Evolutionary conservation across 1,140 invertebrate genomes (phyloP).

Genomic region (Drosophila novamexicana): DNA sequence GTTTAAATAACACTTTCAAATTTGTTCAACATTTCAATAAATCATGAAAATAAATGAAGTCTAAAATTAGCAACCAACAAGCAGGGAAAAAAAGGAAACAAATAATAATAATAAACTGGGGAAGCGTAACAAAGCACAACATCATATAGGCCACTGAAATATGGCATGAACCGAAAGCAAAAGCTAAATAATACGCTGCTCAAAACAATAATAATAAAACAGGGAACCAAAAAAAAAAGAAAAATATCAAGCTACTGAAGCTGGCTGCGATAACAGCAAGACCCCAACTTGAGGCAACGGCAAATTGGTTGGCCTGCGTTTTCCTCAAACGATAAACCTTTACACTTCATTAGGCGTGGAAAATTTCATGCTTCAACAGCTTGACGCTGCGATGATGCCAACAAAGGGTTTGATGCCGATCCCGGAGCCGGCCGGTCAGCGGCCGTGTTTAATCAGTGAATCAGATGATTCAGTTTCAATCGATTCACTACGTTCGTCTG

Average conservation of each 20-base stretch:
- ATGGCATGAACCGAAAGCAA: conserved; percentile 61
- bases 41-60: conserved; percentile 76
- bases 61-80: conserved; percentile 71
- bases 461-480: conserved; percentile 70
- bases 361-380: conserved; percentile 81
- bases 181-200: conserved; percentile 71
- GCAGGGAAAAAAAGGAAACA: conserved; percentile 40
- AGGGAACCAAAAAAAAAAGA: background rate
- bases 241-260: background rate
- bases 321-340: conserved; percentile 77
- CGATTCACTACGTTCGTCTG: conserved; percentile 62
- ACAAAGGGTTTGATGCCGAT: conserved; percentile 65
- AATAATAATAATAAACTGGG: conserved; percentile 82
- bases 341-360: conserved; percentile 76
- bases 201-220: conserved; percentile 79
- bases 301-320: conserved; percentile 36
- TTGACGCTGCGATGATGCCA: conserved; percentile 47
- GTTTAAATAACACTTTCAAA: conserved; percentile 7
- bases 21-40: conserved; percentile 56
- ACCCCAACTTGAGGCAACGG: conserved; percentile 5
- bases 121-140: conserved; percentile 59
- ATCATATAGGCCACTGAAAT: conserved; percentile 72
- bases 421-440: conserved; percentile 5
- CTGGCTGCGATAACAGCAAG: background rate
- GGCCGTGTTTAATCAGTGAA: conserved; percentile 77